phyloP scores from a whole-genome alignment of 2,113 vertebrate species.

The Myotis brandtii region DNA sequence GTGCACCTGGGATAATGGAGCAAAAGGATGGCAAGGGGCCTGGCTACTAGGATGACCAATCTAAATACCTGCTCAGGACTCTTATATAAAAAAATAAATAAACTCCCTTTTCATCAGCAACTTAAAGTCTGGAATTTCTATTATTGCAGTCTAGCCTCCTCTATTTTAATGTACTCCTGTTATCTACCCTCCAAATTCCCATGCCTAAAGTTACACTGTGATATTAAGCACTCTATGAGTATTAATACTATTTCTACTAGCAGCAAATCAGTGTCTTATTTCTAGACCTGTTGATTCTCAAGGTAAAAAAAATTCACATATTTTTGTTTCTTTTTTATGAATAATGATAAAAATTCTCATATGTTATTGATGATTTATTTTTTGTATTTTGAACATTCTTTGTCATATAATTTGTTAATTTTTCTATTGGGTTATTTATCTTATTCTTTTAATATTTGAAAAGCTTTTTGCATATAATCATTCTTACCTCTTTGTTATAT shows the following conservation, averaged over 20 bases:
- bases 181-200: not conserved
- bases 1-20: not conserved
- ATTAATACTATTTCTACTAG: not conserved
- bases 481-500: not conserved
- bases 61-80: not conserved
- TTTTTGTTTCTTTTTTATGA: not conserved
- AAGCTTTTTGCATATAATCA: not conserved
- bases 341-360: not conserved
- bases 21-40: not conserved
- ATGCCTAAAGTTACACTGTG: not conserved
- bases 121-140: not conserved
- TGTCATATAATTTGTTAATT: not conserved
- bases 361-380: not conserved
- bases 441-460: not conserved
- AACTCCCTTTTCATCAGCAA: not conserved
- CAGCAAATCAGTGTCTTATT: not conserved
- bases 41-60: not conserved
- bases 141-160: not conserved
- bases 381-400: slow-evolving; percentile 18
- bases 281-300: not conserved
- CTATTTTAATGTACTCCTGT: not conserved
- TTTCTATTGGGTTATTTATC: not conserved
- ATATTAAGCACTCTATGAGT: not conserved
- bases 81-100: not conserved
- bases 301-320: not conserved